These are phyloP conservation scores for Calcarius lapponicus DNA, from an alignment of 2,797 vertebrate species.

Conservation along the genomic window DNA sequence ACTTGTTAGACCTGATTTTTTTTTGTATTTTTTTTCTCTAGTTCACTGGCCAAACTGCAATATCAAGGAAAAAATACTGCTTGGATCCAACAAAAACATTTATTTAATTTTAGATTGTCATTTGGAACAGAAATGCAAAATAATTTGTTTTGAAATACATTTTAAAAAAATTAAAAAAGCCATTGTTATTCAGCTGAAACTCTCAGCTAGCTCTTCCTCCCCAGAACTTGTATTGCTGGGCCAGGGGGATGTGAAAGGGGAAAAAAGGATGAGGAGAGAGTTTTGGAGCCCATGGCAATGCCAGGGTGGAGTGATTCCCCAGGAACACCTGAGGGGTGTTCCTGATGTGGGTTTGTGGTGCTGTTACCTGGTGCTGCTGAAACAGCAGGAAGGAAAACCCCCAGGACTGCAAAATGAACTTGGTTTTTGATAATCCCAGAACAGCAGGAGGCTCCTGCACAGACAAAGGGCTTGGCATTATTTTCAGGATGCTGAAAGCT, in stretches of 20 bases:
- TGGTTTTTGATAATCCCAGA: background rate
- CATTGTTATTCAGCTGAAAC: background rate
- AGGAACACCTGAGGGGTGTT: background rate
- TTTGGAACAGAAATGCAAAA: background rate
- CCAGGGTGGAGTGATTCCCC: background rate
- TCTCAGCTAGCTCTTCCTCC: background rate
- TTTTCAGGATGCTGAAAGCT: slow-evolving; percentile 1
- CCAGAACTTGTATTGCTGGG: background rate
- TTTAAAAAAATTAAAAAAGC: background rate
- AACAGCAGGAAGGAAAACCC: background rate
- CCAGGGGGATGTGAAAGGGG: background rate
- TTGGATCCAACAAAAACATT: slow-evolving; percentile 31
- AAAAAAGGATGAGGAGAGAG: background rate
- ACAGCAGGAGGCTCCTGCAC: background rate
- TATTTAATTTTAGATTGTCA: background rate
- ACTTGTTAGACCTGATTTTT: background rate
- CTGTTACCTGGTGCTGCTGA: background rate
- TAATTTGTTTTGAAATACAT: background rate
- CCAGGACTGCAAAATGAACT: background rate
- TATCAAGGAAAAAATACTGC: background rate
- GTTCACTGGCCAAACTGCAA: background rate
- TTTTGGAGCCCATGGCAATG: background rate
- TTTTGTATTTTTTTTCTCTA: background rate
- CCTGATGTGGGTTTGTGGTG: background rate
- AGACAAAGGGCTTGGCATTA: background rate